A percentile compares a stretch with the other conserved stretches of the same genome.
Evolutionary conservation across 2,888 invertebrate species (phyloP).

Genomic region (Vesta saturnalis): DNA sequence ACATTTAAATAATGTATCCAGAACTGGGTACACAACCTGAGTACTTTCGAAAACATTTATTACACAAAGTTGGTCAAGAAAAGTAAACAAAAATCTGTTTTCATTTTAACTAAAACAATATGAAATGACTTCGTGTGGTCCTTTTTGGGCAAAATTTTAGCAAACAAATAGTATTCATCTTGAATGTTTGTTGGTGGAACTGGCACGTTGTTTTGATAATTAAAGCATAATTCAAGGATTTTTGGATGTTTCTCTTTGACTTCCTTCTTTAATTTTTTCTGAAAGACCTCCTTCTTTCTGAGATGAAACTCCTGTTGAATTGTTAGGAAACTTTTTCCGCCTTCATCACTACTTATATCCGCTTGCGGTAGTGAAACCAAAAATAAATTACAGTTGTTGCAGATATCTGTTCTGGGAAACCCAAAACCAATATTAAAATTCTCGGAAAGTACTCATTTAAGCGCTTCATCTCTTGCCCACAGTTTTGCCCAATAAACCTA

Average conservation of each 20-base stretch:
- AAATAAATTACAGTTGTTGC: no score
- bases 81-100: background rate
- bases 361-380: background rate
- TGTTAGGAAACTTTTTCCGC: background rate
- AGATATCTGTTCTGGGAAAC: background rate
- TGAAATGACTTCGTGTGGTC: no score
- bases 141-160: background rate
- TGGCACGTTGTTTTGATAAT: background rate
- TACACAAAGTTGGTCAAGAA: background rate
- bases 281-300: background rate
- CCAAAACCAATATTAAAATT: background rate
- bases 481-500: no score
- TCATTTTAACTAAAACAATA: background rate
- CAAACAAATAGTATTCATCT: background rate
- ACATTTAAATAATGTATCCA: background rate
- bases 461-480: no score
- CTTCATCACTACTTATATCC: background rate
- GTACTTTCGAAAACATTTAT: background rate
- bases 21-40: background rate
- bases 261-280: no score
- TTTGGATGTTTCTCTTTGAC: no score
- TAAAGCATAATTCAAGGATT: background rate
- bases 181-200: background rate
- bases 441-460: background rate
- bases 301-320: background rate